Conservation (phyloP, 2,113 vertebrate species). For the Notiomystis cincta region DNA sequence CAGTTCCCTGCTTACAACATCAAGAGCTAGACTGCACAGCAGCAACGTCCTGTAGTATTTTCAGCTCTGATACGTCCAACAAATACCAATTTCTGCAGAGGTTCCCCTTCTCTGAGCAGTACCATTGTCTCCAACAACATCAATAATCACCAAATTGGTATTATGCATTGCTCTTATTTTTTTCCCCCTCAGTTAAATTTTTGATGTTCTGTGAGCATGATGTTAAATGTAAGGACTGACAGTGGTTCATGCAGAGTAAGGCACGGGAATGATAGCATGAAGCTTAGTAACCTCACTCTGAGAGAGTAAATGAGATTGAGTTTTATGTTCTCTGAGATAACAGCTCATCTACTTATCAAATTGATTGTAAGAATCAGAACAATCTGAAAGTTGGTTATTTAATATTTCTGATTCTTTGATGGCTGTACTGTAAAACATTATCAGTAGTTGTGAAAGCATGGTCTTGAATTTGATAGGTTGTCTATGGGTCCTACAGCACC, state of each 20-base stretch:
- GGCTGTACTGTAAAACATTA: neutral
- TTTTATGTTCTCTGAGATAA: neutral
- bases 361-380: neutral
- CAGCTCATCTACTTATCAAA: neutral
- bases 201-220: accelerated
- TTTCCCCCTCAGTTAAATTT: neutral
- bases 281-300: neutral
- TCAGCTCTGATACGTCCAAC: neutral
- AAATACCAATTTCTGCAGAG: neutral
- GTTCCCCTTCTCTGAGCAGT: neutral
- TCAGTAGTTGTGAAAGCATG: neutral
- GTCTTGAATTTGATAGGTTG: neutral
- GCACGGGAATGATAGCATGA: neutral
- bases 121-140: neutral
- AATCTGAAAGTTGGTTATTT: neutral
- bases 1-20: neutral
- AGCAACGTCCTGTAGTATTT: neutral
- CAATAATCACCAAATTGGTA: neutral
- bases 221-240: neutral
- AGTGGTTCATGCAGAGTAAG: neutral
- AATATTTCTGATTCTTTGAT: neutral
- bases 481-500: neutral
- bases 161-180: neutral
- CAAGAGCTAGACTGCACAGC: neutral
- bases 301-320: neutral